A percentile compares a stretch with the other conserved stretches of the same genome.
These are phyloP conservation scores for Thalassaphorura encarpata DNA, from an alignment of 1,140 invertebrate species.

Conservation along the genomic window DNA sequence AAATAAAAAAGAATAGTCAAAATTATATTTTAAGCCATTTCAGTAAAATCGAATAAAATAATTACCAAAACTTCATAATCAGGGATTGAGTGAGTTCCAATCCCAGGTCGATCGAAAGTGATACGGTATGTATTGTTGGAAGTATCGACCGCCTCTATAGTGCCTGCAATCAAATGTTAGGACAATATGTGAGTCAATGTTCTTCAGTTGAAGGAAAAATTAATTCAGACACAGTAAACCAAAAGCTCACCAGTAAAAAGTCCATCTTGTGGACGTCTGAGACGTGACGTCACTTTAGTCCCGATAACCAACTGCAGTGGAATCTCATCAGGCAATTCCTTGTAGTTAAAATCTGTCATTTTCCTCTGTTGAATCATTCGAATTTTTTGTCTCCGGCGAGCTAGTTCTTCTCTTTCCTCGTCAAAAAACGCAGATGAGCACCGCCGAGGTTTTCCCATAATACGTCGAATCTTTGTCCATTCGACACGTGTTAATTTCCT, in stretches of 20 bases:
- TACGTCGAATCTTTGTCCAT: conserved; percentile 87
- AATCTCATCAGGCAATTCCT: conserved; percentile 91
- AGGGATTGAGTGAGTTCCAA: conserved; percentile 92
- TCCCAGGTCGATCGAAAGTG: conserved; percentile 83
- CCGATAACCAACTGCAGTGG: conserved; percentile 93
- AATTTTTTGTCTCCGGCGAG: conserved; percentile 83
- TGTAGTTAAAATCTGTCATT: conserved; percentile 63
- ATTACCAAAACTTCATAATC: conserved; percentile 86
- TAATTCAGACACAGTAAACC: too few species aligned
- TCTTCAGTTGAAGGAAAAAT: too few species aligned
- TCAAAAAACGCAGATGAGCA: conserved; percentile 89
- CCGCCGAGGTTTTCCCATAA: conserved; percentile 96
- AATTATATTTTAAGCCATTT: too few species aligned
- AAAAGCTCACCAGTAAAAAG: conserved; percentile 93
- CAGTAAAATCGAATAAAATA: too few species aligned
- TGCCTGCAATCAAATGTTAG: too few species aligned
- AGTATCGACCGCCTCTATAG: conserved; percentile 94
- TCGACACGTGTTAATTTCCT: conserved; percentile 76
- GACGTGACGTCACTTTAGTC: conserved; percentile 83
- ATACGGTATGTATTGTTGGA: conserved; percentile 95
- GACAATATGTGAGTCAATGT: too few species aligned
- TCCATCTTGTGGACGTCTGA: conserved; percentile 90
- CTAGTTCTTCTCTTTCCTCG: conserved; percentile 83
- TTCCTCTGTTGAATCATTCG: conserved; percentile 89
- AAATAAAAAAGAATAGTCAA: conserved; percentile 22